Base-by-base conservation (phyloP, 2,113 vertebrate genomes). In the Galeopterus variegatus region DNA sequence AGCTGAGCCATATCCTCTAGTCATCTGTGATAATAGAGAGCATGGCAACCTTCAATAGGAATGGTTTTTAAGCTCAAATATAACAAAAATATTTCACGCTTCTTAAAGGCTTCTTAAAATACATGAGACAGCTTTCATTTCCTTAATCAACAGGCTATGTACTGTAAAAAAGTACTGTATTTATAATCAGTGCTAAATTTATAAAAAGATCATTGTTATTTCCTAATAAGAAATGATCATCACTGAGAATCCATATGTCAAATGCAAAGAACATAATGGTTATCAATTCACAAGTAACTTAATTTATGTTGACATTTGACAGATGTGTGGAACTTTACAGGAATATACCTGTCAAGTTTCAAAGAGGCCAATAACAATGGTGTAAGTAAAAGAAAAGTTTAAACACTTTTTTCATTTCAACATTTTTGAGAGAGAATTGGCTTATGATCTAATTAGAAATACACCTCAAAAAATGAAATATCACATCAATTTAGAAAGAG, bases 391-490 rank as follows among this genome's bases (percentile, higher is more conserved):
- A 97, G 56, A 85, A 95, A 94, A 58, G 62, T 96, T 97, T 96
- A 94, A 97, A 90, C 95, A 90, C 19, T 87, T 77, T 90, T 64
- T 97, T 75, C 72, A 92, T 97, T 98, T 97, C 64, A 97, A 95
- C 62, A 67, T 45, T 93, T 94, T 94, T 95, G 48, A 92, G 87
- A 77, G 62, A 86, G 26, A 72, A 88, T 3, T 85, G 15, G n/a
- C 5, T 93, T 96, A 69, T 69, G 97, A 97, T 95, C 93, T 69
- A 94, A 89, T 85, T 97, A 97, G 90, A 98, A 97, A 97, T 95
- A 97, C 85, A 95, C 33, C 86, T 96, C 82, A 93, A 82, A 97
- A 93, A 94, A 84, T 69, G 88, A 93, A 90, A 88, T 56, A 82
- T 41, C 19, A 50, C 2, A 62, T 0, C 52, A 96, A 91, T 82